Conservation (phyloP, 2,888 invertebrate genomes). For the Ctena decussata region DNA sequence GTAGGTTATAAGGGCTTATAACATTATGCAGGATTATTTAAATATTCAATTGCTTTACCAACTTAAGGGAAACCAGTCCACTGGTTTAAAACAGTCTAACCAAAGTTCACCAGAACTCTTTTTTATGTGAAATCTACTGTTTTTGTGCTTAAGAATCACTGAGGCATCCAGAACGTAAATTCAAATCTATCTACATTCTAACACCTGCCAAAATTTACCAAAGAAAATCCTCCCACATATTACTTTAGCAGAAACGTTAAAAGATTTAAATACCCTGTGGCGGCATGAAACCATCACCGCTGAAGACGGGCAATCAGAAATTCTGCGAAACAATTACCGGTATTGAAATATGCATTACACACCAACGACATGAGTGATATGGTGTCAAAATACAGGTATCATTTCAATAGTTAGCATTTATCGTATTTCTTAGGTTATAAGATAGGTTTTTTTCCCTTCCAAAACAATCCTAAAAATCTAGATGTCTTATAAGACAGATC, state of each 20-base stretch:
- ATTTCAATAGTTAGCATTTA: not conserved
- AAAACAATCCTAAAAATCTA: no score
- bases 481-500: no score
- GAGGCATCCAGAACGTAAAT: not conserved
- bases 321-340: not conserved
- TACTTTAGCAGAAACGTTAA: conserved; percentile 2
- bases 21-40: no score
- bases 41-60: no score
- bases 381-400: not conserved
- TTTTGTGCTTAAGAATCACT: not conserved
- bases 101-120: not conserved
- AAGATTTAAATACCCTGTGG: not conserved
- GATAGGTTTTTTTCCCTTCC: no score
- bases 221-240: not conserved
- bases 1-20: no score
- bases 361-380: not conserved
- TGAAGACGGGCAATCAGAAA: not conserved
- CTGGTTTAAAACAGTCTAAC: not conserved
- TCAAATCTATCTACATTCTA: conserved; percentile 2
- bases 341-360: not conserved
- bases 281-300: not conserved
- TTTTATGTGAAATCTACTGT: not conserved
- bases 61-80: no score
- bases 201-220: not conserved
- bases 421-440: no score